Conservation (phyloP, 2,888 invertebrate species). For the Pharmacophagus antenor region DNA sequence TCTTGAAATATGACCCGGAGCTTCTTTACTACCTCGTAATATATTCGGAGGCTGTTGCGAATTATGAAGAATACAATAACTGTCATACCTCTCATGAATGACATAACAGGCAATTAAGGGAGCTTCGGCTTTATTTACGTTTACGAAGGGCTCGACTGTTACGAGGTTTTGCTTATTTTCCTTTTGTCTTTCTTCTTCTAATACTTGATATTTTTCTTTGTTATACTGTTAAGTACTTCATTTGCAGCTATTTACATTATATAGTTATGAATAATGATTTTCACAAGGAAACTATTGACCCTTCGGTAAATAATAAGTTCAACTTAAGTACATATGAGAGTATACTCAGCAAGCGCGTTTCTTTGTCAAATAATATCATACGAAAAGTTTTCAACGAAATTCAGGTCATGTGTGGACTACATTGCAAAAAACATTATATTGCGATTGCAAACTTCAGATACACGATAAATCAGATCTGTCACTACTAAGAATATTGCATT, state of each 20-base stretch:
- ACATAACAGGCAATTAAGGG: conserved; percentile 24
- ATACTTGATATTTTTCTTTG: conserved; percentile 2
- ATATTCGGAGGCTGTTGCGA: conserved; percentile 7
- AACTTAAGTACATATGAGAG: too few relatives aligned
- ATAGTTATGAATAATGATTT: too few relatives aligned
- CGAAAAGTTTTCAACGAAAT: too few relatives aligned
- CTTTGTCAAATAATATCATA: too few relatives aligned
- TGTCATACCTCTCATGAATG: conserved; percentile 20
- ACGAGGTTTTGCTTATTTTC: not conserved
- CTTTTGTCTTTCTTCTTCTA: conserved; percentile 9
- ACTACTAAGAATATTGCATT: too few relatives aligned
- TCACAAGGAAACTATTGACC: too few relatives aligned
- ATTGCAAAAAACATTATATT: too few relatives aligned
- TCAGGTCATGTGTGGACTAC: too few relatives aligned
- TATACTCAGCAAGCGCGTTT: too few relatives aligned
- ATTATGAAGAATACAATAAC: conserved; percentile 23
- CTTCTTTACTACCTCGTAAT: conserved; percentile 4
- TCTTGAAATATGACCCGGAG: conserved; percentile 8
- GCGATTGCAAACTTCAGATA: too few relatives aligned
- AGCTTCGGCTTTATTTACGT: conserved; percentile 21
- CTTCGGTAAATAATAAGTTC: too few relatives aligned
- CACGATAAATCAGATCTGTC: too few relatives aligned
- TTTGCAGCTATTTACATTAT: not conserved
- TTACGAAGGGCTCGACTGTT: not conserved
- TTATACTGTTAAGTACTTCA: not conserved